Evolutionary conservation across 2,797 vertebrate species (phyloP).

Genomic region (Sebastes umbrosus): DNA sequence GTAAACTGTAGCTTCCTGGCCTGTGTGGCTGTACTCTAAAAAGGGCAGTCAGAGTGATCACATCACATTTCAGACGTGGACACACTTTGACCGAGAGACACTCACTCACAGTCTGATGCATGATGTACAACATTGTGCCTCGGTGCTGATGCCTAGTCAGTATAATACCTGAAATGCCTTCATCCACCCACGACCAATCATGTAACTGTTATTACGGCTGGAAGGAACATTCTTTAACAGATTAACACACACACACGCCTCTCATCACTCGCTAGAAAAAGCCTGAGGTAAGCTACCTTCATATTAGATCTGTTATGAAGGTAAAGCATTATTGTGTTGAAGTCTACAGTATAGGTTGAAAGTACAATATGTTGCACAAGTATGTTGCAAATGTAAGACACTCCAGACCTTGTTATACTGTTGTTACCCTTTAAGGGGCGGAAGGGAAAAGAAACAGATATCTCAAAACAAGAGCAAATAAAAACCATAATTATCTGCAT

Average conservation of each 20-base stretch:
- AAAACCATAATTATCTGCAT: neutral
- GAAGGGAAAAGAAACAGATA: neutral
- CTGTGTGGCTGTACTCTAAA: constrained; percentile 13
- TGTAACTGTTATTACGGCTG: constrained; percentile 21
- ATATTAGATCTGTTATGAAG: neutral
- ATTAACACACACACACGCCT: neutral
- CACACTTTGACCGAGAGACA: constrained; percentile 25
- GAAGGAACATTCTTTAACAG: constrained; percentile 24
- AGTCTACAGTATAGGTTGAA: neutral
- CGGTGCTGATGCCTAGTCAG: constrained; percentile 17
- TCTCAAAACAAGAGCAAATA: neutral
- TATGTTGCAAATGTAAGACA: neutral
- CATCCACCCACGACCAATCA: constrained; percentile 14
- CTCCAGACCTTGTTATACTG: neutral
- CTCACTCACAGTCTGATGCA: constrained; percentile 1
- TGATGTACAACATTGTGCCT: constrained; percentile 20
- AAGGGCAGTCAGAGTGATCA: constrained; percentile 22
- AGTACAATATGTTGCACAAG: neutral
- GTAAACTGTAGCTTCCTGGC: constrained; percentile 4
- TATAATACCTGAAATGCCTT: constrained; percentile 36
- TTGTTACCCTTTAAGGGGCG: neutral
- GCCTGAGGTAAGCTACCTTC: neutral
- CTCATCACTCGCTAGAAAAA: neutral
- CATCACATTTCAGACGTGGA: constrained; percentile 42
- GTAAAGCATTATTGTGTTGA: neutral